Base-by-base conservation (phyloP, 92 coral and sea anemone genomes). In the Epizoanthus fatuus region DNA sequence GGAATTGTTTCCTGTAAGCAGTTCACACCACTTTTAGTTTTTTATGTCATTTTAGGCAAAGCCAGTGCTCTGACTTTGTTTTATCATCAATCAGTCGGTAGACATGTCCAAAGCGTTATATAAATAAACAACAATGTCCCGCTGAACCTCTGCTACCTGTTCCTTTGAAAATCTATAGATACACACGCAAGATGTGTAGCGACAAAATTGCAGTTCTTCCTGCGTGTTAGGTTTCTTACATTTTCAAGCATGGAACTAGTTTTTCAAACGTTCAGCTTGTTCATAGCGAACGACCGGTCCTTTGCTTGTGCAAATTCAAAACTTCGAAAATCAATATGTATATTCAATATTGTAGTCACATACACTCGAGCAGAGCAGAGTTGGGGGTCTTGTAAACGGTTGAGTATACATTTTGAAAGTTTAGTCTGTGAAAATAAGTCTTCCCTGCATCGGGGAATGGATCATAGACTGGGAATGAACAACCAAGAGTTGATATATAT, bases 101-200 rank as follows among this genome's bases (percentile, higher is more conserved):
- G 29, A 42, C 68, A 19, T 59, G 82, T 77, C 69, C 82, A 53
- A 64, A 77, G 82, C 71, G 82, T 77, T 60, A 64, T 60, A 44
- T 77, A 77, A 77, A 77, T 77, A 77, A 77, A 77, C 82, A 77
- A 77, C 19, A 44, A 8, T 44, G 6, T 39, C 82, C 82, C 51
- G 70, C 82, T 77, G 82, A 59, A 60, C 0, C 3, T 63, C 60
- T 7, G 22, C 37, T 59, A 77, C 82, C 82, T 62, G 82, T 60
- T 77, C 70, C 82, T 77, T 77, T 77, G 82, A 77, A 42, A 60
- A 77, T 17, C 3, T 60, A 60, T 4, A 11, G 57, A 77, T 77
- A 60, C 16, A 55, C 62, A 59, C 5, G 11, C 4, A 20, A 5
- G 19, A 17, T 60, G 47, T 53, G 35, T 58, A 5, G 14, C 19